Evolutionary conservation across 1,140 invertebrate species (phyloP).

Genomic region (Dryas iulia): DNA sequence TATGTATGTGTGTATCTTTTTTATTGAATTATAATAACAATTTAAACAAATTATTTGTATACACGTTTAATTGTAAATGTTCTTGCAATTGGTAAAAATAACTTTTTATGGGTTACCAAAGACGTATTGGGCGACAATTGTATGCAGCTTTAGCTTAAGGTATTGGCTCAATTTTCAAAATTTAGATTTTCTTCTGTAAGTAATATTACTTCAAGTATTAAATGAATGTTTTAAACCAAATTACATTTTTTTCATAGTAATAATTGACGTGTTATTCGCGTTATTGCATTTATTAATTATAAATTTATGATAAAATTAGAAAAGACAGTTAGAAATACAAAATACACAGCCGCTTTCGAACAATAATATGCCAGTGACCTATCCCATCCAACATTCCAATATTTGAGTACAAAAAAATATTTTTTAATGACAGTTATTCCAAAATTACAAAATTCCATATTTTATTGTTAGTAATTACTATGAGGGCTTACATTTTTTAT

Average conservation of each 20-base stretch:
- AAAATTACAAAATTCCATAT: background rate
- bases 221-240: background rate
- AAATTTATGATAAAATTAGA: background rate
- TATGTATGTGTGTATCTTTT: background rate
- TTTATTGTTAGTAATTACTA: background rate
- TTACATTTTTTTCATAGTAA: background rate
- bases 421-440: background rate
- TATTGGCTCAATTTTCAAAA: background rate
- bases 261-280: background rate
- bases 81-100: background rate
- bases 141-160: background rate
- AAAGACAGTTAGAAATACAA: background rate
- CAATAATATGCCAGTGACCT: background rate
- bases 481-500: background rate
- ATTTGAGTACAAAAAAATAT: background rate
- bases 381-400: constrained; percentile 11
- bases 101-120: background rate
- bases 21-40: background rate
- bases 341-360: background rate
- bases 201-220: background rate
- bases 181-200: background rate
- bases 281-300: constrained; percentile 11
- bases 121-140: background rate
- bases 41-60: background rate
- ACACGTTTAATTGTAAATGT: background rate